phyloP scores from a whole-genome alignment of 2,797 vertebrate genomes.

The Alosa sapidissima region DNA sequence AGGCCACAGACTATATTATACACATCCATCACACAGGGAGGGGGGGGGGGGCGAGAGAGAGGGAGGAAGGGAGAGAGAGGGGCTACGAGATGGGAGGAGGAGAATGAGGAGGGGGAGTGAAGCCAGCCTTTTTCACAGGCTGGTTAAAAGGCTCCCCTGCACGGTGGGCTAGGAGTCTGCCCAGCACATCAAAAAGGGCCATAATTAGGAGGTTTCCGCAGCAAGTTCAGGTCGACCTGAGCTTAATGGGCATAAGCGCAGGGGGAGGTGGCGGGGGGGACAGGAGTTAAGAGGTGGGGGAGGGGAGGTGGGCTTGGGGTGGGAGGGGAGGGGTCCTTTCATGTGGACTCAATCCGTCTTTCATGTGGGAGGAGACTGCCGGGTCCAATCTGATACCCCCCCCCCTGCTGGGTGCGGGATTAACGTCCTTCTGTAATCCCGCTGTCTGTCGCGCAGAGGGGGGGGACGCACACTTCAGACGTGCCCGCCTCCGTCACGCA shows the following conservation, averaged over 20 bases:
- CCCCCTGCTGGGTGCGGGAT: conserved; percentile 1
- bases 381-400: not conserved
- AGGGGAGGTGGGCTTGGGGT: not conserved
- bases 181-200: conserved; percentile 42
- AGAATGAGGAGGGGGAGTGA: not conserved
- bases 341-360: conserved; percentile 53
- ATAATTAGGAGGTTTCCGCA: conserved; percentile 56
- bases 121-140: not conserved
- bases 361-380: conserved; percentile 50
- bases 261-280: not conserved
- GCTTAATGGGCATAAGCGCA: conserved; percentile 48
- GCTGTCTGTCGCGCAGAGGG: not conserved
- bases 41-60: not conserved
- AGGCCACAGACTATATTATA: conserved; percentile 58
- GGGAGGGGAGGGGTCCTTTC: conserved; percentile 38
- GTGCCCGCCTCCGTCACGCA: not conserved
- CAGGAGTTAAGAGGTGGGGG: not conserved
- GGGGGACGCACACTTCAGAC: not conserved
- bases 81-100: not conserved
- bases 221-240: conserved; percentile 44
- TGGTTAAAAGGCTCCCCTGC: conserved; percentile 27
- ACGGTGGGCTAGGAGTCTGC: conserved; percentile 25
- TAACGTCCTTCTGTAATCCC: not conserved
- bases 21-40: conserved; percentile 27
- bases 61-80: not conserved